Evolutionary conservation across 2,888 invertebrate genomes (phyloP).

Genomic region (Athalia circularis): DNA sequence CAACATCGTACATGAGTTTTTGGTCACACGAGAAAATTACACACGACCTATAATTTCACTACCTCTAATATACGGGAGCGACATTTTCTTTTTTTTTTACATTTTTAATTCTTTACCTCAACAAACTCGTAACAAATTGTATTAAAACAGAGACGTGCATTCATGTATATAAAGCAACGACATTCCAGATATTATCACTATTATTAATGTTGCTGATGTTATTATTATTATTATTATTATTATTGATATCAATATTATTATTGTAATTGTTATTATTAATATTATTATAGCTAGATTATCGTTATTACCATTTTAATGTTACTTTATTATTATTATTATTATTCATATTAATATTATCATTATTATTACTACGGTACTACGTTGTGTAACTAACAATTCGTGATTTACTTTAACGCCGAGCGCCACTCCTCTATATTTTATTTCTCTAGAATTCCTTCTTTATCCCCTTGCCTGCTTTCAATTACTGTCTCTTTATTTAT

Average conservation of each 20-base stretch:
- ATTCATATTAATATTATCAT: constrained; percentile 1
- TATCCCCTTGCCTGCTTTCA: neutral
- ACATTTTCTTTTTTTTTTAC: constrained; percentile 49
- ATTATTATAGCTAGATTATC: constrained; percentile 12
- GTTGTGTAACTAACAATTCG: constrained; percentile 27
- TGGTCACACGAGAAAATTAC: constrained; percentile 61
- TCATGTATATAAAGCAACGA: constrained; percentile 51
- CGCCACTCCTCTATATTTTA: neutral
- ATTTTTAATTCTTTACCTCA: constrained; percentile 48
- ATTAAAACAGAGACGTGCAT: constrained; percentile 46
- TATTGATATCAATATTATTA: constrained; percentile 22
- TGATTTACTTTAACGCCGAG: constrained; percentile 33
- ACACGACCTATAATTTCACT: constrained; percentile 52
- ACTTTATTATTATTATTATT: neutral
- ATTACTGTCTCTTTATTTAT: neutral
- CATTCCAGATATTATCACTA: constrained; percentile 51
- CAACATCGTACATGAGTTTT: constrained; percentile 57
- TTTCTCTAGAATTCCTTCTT: neutral
- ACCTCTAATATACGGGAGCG: constrained; percentile 50
- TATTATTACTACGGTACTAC: constrained; percentile 17
- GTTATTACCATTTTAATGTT: constrained; percentile 29
- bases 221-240: constrained; percentile 47
- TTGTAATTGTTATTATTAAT: constrained; percentile 22
- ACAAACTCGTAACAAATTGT: constrained; percentile 46
- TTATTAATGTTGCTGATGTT: constrained; percentile 1